Percentiles rank a stretch among this genome's conserved stretches.
Conservation (phyloP, 2,113 vertebrate genomes). For the Panthera uncia region DNA sequence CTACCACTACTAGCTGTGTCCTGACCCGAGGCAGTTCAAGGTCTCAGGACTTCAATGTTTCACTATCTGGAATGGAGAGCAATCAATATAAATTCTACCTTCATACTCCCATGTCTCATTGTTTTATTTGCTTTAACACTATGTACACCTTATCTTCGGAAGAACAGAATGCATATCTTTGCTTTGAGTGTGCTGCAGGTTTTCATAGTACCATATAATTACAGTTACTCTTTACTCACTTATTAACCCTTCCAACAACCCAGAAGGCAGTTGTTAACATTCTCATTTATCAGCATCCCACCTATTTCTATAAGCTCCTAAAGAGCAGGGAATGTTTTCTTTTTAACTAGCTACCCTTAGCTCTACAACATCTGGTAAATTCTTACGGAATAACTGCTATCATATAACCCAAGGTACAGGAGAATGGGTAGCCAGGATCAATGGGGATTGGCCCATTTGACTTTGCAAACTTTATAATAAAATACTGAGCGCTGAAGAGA, state of each 20-base stretch:
- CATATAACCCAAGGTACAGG: background rate
- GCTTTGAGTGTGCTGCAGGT: background rate
- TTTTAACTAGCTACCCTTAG: background rate
- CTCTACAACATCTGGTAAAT: background rate
- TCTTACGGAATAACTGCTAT: background rate
- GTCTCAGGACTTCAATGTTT: conserved; percentile 65
- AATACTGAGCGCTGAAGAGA: background rate
- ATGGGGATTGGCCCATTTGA: background rate
- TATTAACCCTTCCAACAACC: background rate
- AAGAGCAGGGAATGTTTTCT: background rate
- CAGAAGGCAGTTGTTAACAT: background rate
- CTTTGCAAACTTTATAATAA: conserved; percentile 6
- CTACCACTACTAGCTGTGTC: background rate
- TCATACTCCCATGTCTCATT: conserved; percentile 60
- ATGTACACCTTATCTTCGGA: conserved; percentile 70
- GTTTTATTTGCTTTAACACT: conserved; percentile 77
- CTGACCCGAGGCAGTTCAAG: conserved; percentile 60
- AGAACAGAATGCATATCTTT: conserved; percentile 67
- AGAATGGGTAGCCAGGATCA: background rate
- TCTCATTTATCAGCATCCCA: conserved; percentile 30
- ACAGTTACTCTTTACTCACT: background rate
- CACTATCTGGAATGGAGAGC: conserved; percentile 61
- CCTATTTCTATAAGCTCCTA: background rate
- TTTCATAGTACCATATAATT: conserved; percentile 21
- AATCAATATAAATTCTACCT: conserved; percentile 71